These are phyloP conservation scores for Thymelicus sylvestris DNA, from an alignment of 2,888 invertebrate species.

Conservation along the genomic window DNA sequence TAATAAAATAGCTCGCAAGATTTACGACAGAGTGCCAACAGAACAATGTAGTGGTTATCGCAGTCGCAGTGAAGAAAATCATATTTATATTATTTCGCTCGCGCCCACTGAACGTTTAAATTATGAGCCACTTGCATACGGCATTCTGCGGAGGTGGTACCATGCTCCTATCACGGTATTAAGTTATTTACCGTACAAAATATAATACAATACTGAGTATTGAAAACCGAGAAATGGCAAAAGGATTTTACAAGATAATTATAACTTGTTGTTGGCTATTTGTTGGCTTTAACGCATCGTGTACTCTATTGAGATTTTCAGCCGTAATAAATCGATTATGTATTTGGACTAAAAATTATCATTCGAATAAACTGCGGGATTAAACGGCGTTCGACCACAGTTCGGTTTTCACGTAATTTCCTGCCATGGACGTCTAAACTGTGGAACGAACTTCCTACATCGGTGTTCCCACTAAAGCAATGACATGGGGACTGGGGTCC, in stretches of 20 bases:
- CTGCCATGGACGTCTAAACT: too few relatives aligned
- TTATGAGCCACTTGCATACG: slow-evolving; percentile 43
- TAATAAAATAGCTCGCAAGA: slow-evolving; percentile 43
- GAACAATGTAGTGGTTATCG: slow-evolving; percentile 70
- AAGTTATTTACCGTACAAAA: slow-evolving; percentile 23
- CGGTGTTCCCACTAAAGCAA: too few relatives aligned
- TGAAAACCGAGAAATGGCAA: background rate
- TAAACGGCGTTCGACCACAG: too few relatives aligned
- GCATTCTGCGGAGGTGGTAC: slow-evolving; percentile 43
- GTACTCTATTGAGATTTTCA: slow-evolving; percentile 6
- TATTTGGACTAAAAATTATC: too few relatives aligned
- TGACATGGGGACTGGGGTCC: too few relatives aligned
- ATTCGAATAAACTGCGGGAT: too few relatives aligned
- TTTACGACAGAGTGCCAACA: slow-evolving; percentile 57
- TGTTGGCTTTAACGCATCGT: too few relatives aligned
- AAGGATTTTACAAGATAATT: too few relatives aligned
- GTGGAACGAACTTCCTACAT: too few relatives aligned
- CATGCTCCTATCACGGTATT: slow-evolving; percentile 15
- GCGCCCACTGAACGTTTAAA: slow-evolving; percentile 48
- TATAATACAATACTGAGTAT: background rate
- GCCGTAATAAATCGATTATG: background rate
- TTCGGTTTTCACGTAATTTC: too few relatives aligned
- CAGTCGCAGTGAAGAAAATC: slow-evolving; percentile 49
- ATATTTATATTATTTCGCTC: slow-evolving; percentile 55
- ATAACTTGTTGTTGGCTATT: too few relatives aligned